These are phyloP conservation scores for Micropoecilia bifurca DNA, from an alignment of 2,797 vertebrate species.

Conservation along the genomic window DNA sequence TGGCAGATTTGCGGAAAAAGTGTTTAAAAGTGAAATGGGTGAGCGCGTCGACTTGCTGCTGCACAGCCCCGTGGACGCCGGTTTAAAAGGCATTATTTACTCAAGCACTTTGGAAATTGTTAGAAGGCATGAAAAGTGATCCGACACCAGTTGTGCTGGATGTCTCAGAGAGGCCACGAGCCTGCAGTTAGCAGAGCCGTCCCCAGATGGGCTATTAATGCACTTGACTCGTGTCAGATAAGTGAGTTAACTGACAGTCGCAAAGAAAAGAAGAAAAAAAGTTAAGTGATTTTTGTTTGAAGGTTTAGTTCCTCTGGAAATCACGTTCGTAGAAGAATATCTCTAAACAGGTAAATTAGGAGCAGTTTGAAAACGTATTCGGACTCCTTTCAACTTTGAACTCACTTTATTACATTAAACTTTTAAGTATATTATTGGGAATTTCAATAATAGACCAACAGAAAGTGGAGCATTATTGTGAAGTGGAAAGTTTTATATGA, in stretches of 20 bases:
- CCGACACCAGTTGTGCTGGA: constrained; percentile 3
- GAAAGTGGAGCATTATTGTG: neutral
- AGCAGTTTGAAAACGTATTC: neutral
- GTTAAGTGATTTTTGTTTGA: constrained; percentile 24
- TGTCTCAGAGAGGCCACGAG: constrained; percentile 17
- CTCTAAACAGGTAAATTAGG: neutral
- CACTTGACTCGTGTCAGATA: constrained; percentile 38
- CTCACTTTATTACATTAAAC: neutral
- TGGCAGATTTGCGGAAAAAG: constrained; percentile 34
- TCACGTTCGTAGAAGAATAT: neutral
- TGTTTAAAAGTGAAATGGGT: constrained; percentile 67
- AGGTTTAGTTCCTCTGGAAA: constrained; percentile 9
- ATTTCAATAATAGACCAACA: neutral
- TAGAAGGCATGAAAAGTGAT: constrained; percentile 28
- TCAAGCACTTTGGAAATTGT: constrained; percentile 33
- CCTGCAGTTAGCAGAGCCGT: constrained; percentile 18
- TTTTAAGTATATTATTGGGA: neutral
- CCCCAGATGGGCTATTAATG: constrained; percentile 36
- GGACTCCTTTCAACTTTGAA: neutral
- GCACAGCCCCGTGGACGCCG: constrained; percentile 34
- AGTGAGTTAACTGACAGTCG: constrained; percentile 31
- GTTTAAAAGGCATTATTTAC: constrained; percentile 47
- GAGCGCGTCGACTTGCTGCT: constrained; percentile 30
- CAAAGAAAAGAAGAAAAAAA: neutral
- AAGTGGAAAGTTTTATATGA: neutral